Conservation (phyloP, 2,888 invertebrate genomes). For the Chymomyza amoena region DNA sequence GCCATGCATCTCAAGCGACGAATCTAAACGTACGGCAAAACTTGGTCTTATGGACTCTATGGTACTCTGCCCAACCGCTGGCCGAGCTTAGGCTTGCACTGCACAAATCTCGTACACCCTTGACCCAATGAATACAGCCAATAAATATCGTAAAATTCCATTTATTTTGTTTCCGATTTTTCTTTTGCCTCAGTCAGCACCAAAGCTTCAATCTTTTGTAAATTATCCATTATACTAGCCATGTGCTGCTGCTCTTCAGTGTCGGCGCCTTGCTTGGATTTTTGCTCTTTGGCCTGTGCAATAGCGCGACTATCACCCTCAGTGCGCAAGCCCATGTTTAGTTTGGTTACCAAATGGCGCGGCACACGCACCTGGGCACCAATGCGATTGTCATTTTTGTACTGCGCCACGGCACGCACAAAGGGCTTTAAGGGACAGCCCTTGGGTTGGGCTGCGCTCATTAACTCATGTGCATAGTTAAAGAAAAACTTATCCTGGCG, state of each 20-base stretch:
- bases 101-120: too few relatives aligned
- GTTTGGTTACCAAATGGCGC: conserved; percentile 66
- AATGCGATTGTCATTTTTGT: conserved; percentile 68
- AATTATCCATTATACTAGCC: conserved; percentile 34
- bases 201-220: conserved; percentile 48
- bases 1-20: conserved; percentile 56
- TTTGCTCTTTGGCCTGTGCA: conserved; percentile 1
- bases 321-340: conserved; percentile 66
- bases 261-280: conserved; percentile 28
- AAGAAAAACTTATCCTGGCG: conserved; percentile 58
- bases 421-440: conserved; percentile 67
- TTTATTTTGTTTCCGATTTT: background rate
- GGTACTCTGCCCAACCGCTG: too few relatives aligned
- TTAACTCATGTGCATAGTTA: conserved; percentile 57
- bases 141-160: background rate
- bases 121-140: too few relatives aligned
- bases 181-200: conserved; percentile 31
- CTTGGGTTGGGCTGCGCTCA: conserved; percentile 52
- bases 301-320: conserved; percentile 52
- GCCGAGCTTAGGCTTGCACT: too few relatives aligned
- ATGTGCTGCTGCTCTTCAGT: conserved; percentile 12
- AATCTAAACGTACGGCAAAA: background rate
- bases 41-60: too few relatives aligned
- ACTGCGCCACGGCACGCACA: conserved; percentile 60
- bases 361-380: conserved; percentile 62